A percentile compares a stretch with the other conserved stretches of the same genome.
Conservation (phyloP, 2,797 vertebrate genomes). For the Catamblyrhynchus diadema region DNA sequence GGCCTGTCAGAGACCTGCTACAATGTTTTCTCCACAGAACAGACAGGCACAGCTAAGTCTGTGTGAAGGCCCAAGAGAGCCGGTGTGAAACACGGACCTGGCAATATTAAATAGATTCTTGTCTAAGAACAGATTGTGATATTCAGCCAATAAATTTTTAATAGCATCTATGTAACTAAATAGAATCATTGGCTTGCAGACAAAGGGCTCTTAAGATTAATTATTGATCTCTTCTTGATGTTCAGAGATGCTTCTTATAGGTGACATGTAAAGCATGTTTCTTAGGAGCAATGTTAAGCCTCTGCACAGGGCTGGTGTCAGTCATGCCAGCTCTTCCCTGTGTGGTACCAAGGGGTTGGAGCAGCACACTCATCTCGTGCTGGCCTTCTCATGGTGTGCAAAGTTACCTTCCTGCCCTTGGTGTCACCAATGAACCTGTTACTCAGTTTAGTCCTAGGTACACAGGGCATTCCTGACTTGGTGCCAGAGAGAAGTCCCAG, state of each 20-base stretch:
- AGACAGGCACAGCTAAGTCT: background rate
- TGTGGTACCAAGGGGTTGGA: background rate
- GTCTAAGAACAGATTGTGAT: background rate
- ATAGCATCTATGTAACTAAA: background rate
- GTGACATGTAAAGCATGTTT: background rate
- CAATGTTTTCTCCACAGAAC: background rate
- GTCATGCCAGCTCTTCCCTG: background rate
- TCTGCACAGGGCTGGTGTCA: background rate
- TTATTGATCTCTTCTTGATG: background rate
- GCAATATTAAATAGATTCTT: background rate
- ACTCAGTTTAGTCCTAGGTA: background rate
- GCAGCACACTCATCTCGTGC: background rate
- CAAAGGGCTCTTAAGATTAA: slow-evolving; percentile 13
- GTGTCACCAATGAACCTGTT: background rate
- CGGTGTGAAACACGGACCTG: background rate
- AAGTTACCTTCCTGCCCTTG: background rate
- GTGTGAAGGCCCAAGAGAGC: background rate
- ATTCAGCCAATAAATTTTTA: background rate
- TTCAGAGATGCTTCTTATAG: background rate
- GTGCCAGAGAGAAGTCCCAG: background rate
- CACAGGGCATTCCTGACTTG: background rate
- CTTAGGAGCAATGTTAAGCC: background rate
- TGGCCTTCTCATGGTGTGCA: background rate
- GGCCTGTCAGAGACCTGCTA: background rate
- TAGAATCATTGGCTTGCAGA: background rate